phyloP scores from a whole-genome alignment of 2,113 vertebrate genomes.

The Myotis lucifugus region DNA sequence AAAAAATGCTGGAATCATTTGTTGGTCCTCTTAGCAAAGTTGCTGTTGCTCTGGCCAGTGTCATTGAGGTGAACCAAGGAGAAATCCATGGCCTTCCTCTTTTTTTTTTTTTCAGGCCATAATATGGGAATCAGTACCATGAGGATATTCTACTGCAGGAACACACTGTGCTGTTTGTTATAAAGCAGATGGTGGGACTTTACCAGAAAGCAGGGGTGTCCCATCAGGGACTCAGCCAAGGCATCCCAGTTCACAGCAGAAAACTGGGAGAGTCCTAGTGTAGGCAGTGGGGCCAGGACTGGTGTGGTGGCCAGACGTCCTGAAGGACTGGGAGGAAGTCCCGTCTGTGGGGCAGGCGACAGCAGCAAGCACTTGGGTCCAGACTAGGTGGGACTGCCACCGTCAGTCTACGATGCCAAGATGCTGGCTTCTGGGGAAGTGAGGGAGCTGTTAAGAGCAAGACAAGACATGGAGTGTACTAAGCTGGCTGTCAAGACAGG shows the following conservation, averaged over 20 bases:
- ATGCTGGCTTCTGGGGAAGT: background rate
- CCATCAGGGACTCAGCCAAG: background rate
- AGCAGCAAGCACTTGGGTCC: background rate
- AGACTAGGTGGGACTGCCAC: background rate
- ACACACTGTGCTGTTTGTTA: background rate
- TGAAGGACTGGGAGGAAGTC: background rate
- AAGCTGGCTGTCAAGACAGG: background rate
- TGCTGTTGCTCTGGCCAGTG: background rate
- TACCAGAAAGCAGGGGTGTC: background rate
- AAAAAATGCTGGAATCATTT: background rate
- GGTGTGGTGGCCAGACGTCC: rapidly evolving
- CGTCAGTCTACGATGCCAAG: background rate
- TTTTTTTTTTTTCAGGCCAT: background rate
- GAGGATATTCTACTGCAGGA: background rate
- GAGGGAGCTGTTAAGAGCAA: background rate
- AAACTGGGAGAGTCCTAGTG: background rate
- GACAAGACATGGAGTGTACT: background rate
- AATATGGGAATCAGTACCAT: background rate
- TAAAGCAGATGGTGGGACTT: background rate
- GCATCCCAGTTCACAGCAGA: background rate
- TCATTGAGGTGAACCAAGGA: background rate
- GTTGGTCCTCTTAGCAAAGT: background rate
- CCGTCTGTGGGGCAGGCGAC: background rate
- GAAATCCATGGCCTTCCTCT: background rate
- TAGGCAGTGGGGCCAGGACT: background rate